Percentiles rank a stretch among this genome's conserved stretches.
These are phyloP conservation scores for Eupsilia transversa DNA, from an alignment of 2,888 invertebrate species.

Conservation along the genomic window DNA sequence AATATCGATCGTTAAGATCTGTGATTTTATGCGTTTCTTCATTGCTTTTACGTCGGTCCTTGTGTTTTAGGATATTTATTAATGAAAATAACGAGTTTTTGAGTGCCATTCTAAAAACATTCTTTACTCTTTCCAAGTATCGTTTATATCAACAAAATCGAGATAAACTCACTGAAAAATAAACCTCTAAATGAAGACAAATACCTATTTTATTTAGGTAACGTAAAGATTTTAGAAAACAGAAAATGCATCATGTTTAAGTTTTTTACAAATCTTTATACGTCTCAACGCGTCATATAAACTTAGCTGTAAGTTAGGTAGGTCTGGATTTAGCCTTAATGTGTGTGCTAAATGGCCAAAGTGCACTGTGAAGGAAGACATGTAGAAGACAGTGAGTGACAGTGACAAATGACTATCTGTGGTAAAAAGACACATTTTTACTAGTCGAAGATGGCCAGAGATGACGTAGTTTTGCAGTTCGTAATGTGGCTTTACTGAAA, in stretches of 20 bases:
- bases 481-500: not conserved
- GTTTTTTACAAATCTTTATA: not conserved
- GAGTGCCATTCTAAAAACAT: not conserved
- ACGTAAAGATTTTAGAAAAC: not conserved
- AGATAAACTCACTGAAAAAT: slow-evolving; percentile 9
- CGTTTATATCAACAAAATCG: not conserved
- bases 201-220: slow-evolving; percentile 14
- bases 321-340: not conserved
- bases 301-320: not conserved
- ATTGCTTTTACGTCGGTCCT: slow-evolving; percentile 8
- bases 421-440: not conserved
- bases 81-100: not conserved
- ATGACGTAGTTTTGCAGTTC: not conserved
- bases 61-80: slow-evolving; percentile 4
- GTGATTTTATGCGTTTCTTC: slow-evolving; percentile 25
- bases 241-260: not conserved
- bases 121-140: not conserved
- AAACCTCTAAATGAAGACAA: slow-evolving; percentile 2
- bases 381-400: not conserved
- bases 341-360: not conserved
- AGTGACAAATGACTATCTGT: slow-evolving; percentile 12
- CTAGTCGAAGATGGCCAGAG: no score
- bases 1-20: slow-evolving; percentile 40
- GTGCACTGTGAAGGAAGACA: not conserved
- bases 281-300: not conserved